A percentile compares a stretch with the other conserved stretches of the same genome.
Conservation (phyloP, 2,113 vertebrate genomes). For the Pseudopipra pipra region DNA sequence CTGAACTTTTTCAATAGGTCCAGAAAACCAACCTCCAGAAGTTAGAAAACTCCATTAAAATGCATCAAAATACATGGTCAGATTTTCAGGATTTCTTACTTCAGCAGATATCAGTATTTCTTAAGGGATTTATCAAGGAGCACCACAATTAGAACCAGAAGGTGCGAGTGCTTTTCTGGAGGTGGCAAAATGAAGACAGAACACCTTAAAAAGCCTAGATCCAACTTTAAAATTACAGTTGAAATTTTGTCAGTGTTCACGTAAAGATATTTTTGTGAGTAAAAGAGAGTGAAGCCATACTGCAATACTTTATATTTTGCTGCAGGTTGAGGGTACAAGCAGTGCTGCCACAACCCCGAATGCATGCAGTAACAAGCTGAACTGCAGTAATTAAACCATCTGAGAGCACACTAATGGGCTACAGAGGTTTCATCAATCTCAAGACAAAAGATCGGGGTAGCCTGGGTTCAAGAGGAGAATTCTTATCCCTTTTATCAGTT, state of each 20-base stretch:
- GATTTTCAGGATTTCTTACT: not conserved
- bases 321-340: not conserved
- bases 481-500: not conserved
- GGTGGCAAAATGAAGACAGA: not conserved
- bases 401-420: not conserved
- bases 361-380: not conserved
- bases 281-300: not conserved
- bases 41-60: not conserved
- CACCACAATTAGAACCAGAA: not conserved
- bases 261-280: not conserved
- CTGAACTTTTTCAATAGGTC: not conserved
- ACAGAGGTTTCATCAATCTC: not conserved
- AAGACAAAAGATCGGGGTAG: not conserved
- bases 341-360: not conserved
- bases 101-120: not conserved
- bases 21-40: not conserved
- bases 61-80: not conserved
- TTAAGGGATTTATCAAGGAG: not conserved
- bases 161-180: not conserved
- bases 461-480: not conserved
- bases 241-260: rapidly evolving
- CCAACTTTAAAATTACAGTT: not conserved
- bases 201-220: not conserved
- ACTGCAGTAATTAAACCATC: not conserved
- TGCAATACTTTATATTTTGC: not conserved